Evolutionary conservation across 1,140 invertebrate species (phyloP), one percentile per base, ranked within the genome.

Genomic region (Glossosoma conforme): DNA sequence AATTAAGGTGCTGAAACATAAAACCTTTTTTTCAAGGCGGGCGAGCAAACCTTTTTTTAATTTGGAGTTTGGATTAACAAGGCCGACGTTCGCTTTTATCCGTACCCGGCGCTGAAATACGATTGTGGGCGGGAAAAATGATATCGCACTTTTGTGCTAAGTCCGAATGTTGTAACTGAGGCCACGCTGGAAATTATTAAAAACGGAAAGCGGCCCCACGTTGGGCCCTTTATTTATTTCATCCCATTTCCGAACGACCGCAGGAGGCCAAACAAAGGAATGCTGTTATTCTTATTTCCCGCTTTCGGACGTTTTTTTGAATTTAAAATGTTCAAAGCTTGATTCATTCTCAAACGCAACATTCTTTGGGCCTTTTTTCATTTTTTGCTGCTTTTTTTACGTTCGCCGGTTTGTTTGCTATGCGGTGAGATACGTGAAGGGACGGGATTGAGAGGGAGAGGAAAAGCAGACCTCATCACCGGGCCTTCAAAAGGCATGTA

Each of bases 141-240:
- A 36, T 37, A 38, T n/a, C 17, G 30, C 44, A 45, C 43, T 52
- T 52, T 52, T 45, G 42, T 52, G n/a, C n/a, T 52, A 52, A 52
- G 44, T 52, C 50, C 22, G 42, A 52, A 25, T 44, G 50, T 52
- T 45, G 50, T 52, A 38, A 44, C 50, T n/a, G 14, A 28, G 38
- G 28, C 40, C 40, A 50, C 43, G 43, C 41, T 40, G 20, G 43
- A 50, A 50, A 50, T 50, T 50, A 50, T 50, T 50, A 50, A 50
- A 50, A 50, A 42, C 48, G 48, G 48, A 50, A 47, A 50, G 37
- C 21, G 46, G 3, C 5, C 36, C 46, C 21, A 33, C 17, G 33
- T 9, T 15, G 38, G 25, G 15, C 33, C n/a, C 44, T 44, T 52
- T 52, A 44, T 52, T 45, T 52, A 52, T 52, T 52, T 38, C 35